Evolutionary conservation across 2,888 invertebrate species (phyloP), one percentile per base, ranked within the genome.

Genomic region (Gryllus longicercus): DNA sequence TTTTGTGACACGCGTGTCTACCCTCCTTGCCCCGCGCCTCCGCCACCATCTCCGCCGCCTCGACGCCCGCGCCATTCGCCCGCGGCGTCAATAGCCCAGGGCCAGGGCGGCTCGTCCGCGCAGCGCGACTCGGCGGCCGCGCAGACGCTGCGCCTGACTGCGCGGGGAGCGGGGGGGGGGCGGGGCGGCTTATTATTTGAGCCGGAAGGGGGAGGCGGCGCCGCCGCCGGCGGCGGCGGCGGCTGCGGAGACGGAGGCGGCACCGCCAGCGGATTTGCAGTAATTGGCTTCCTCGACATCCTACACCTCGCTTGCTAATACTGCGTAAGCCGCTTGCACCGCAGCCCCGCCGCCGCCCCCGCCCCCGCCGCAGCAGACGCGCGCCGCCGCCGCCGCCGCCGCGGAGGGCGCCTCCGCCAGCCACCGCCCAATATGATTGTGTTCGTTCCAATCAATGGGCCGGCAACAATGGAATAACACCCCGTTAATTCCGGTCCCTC

Each of bases 391-490:
- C 10, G n/a, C n/a, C 63, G 63, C 63, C 14, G 18, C 3, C 5
- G n/a, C n/a, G 11, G 63, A 8, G n/a, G 5, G 16, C 63, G n/a
- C 63, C 63, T 10, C 63, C 63, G 63, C 63, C 77, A 75, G 23
- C 75, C 75, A 21, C 14, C 75, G 79, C 38, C 78, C 78, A 79
- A 78, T 79, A 81, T 78, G 81, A 76, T 81, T 80, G 79, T 76
- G 76, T 78, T 76, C 75, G 78, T 80, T 78, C 80, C 80, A 81
- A 81, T 81, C 80, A 81, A 81, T 80, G 78, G 49, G 78, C 63
- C 78, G 51, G 78, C 78, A 78, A 81, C 81, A 81, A 81, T 81
- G 78, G 80, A 25, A 51, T 38, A 77, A 77, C 79, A 79, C 51
- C n/a, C 63, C 63, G 63, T 63, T 63, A 63, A 63, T 63, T 63